Conservation (phyloP, 2,888 invertebrate genomes). For the Acanthopleura granulata region DNA sequence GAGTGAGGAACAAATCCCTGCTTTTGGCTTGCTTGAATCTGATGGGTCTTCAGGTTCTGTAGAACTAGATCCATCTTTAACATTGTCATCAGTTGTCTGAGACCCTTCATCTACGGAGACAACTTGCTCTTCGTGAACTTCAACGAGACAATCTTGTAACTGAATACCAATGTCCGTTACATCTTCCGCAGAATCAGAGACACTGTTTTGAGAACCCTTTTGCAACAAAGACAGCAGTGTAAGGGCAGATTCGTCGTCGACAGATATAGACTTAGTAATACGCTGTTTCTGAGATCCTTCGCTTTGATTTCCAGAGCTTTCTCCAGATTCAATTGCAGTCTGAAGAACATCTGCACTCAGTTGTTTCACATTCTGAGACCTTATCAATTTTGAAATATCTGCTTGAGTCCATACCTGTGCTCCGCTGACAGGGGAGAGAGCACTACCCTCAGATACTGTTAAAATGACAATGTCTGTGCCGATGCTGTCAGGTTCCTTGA, state of each 20-base stretch:
- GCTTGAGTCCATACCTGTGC: neutral
- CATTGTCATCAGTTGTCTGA: neutral
- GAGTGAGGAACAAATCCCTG: slow-evolving; percentile 66
- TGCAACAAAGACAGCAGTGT: slow-evolving; percentile 52
- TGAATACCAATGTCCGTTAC: neutral
- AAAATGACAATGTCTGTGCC: neutral
- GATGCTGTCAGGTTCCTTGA: neutral
- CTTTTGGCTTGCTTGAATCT: slow-evolving; percentile 19
- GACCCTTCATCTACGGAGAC: slow-evolving; percentile 4
- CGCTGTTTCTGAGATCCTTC: neutral
- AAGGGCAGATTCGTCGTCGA: slow-evolving; percentile 44
- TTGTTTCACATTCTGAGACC: neutral
- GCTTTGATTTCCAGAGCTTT: neutral
- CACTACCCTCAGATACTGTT: neutral
- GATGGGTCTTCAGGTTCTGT: neutral
- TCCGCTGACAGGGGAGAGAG: neutral
- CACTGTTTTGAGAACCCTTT: slow-evolving; percentile 44
- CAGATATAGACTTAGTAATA: neutral
- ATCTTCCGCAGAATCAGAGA: neutral
- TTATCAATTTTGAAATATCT: neutral
- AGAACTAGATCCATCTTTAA: neutral
- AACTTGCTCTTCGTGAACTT: slow-evolving; percentile 11
- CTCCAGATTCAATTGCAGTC: neutral
- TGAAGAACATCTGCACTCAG: neutral
- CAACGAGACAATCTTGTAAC: neutral